Conservation (phyloP, 2,888 invertebrate species). For the Laspeyria flexula region DNA sequence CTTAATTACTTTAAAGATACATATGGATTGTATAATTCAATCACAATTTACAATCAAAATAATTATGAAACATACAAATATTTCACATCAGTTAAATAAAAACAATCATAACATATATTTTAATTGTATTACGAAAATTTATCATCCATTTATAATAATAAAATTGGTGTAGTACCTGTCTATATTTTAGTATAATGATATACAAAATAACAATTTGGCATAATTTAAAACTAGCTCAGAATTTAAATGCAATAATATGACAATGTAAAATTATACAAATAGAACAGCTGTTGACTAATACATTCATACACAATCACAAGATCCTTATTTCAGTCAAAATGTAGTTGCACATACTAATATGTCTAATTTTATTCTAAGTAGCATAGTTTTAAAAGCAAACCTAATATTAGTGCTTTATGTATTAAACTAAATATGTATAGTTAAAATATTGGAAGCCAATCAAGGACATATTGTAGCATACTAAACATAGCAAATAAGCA, state of each 20-base stretch:
- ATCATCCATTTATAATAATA: constrained; percentile 16
- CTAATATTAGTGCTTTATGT: constrained; percentile 77
- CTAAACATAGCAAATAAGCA: constrained; percentile 32
- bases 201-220: constrained; percentile 82
- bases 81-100: constrained; percentile 58
- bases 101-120: constrained; percentile 37
- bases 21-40: constrained; percentile 77
- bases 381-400: constrained; percentile 78
- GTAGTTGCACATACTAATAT: constrained; percentile 71
- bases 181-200: constrained; percentile 65
- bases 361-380: constrained; percentile 68
- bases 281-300: constrained; percentile 66
- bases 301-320: constrained; percentile 81
- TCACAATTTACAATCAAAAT: constrained; percentile 68
- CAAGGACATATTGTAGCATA: constrained; percentile 48
- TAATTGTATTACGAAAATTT: constrained; percentile 42
- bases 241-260: constrained; percentile 77
- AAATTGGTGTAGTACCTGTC: constrained; percentile 47
- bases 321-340: constrained; percentile 79
- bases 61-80: constrained; percentile 61
- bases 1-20: constrained; percentile 81
- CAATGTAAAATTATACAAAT: constrained; percentile 72
- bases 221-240: constrained; percentile 74
- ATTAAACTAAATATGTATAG: constrained; percentile 56
- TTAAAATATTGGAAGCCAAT: constrained; percentile 72